Percentiles rank a stretch among this genome's conserved stretches.
Conservation (phyloP, 2,113 vertebrate genomes). For the Psettodes erumei region DNA sequence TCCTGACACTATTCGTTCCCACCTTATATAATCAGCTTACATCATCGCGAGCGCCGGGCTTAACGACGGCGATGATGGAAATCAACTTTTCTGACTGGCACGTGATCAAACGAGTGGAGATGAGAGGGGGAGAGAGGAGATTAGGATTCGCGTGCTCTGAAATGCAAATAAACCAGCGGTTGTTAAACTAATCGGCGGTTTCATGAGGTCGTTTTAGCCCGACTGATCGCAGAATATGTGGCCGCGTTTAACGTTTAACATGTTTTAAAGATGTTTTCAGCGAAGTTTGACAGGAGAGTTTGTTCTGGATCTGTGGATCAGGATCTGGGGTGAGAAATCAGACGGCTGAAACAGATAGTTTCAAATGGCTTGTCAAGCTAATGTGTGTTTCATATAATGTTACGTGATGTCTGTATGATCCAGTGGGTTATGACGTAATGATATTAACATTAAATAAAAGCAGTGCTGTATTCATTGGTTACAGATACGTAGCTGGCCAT, state of each 20-base stretch:
- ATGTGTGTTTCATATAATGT: neutral
- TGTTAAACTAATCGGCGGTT: conserved; percentile 31
- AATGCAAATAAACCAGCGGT: conserved; percentile 38
- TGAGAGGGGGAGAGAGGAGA: neutral
- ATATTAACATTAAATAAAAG: neutral
- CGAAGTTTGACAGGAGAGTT: neutral
- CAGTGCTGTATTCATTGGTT: too few relatives aligned
- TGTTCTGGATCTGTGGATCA: neutral
- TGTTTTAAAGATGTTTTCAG: conserved; percentile 11
- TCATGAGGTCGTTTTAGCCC: conserved; percentile 28
- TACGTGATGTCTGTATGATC: neutral
- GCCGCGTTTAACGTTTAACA: too few relatives aligned
- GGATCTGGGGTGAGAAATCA: neutral
- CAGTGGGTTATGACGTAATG: neutral
- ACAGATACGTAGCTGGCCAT: too few relatives aligned
- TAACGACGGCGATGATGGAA: conserved; percentile 21
- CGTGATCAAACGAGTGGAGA: conserved; percentile 34
- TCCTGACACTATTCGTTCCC: conserved; percentile 7
- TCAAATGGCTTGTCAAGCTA: neutral
- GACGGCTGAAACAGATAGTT: neutral
- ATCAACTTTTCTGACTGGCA: conserved; percentile 27
- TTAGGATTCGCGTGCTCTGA: neutral
- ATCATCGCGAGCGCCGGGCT: conserved; percentile 13
- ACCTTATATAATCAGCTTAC: conserved; percentile 26
- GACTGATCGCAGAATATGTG: conserved; percentile 42